Evolutionary conservation across 2,113 vertebrate genomes (phyloP), one percentile per base, ranked within the genome.

Genomic region (Bubo scandiacus): DNA sequence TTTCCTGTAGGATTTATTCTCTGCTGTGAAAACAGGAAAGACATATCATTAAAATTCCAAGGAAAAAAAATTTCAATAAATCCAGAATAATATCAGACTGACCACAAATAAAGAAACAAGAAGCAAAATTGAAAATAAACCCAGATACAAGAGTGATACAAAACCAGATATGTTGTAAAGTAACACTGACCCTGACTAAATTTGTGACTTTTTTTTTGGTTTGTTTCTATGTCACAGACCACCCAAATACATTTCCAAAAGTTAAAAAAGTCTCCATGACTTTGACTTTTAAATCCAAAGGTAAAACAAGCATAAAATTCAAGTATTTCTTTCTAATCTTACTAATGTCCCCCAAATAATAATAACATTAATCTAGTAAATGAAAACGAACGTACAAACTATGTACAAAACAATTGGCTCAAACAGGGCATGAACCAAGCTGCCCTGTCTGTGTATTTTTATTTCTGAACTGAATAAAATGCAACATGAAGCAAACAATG

Each of bases 381-480:
- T 10, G 2, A 54, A 73, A 58, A 42, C 10, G 25, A 45, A 45
- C 16, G 7, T 45, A 62, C 13, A 45, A 71, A 65, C 27, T 6
- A 16, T 7, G 13, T 15, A 66, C 3, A 26, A 40, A 71, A 21
- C 8, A 40, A 14, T 34, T 74, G 10, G 52, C 25, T 71, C n/a
- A 72, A 81, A 43, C 6, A 45, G 4, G 21, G 8, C 6, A 55
- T 3, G 5, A 43, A 47, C 0, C 0, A 36, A 57, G 4, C 40
- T 66, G 4, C 3, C 18, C 4, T 55, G 29, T 51, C 32, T 30
- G 19, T 30, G 30, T 22, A 4, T 1, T 30, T 65, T 23, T 34
- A 6, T 38, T 82, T 58, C n/a, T 11, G 1, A 71, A 13, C 9
- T 22, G 47, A 80, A 74, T 26, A 29, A 86, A 83, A 61, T 42